These are phyloP conservation scores for Otus sunia DNA, from an alignment of 2,113 vertebrate species.

Conservation along the genomic window DNA sequence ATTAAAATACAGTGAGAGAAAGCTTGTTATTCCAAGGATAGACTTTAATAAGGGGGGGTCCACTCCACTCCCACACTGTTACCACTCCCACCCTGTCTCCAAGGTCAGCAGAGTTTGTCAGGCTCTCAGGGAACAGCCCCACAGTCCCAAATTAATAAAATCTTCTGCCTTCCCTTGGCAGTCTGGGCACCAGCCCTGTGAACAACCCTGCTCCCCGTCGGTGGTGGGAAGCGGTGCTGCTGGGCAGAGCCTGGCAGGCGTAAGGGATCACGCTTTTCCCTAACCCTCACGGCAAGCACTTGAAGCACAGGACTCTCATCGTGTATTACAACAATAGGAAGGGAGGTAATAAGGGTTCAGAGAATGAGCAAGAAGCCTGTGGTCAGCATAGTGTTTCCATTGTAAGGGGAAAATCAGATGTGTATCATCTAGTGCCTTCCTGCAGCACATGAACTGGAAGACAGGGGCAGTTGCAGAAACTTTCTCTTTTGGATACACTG, in stretches of 20 bases:
- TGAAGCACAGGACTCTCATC: accelerated
- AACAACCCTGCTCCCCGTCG: accelerated
- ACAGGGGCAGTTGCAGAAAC: not conserved
- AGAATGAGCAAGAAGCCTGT: no score
- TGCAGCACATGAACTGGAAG: accelerated
- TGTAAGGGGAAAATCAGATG: accelerated
- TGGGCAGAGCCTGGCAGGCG: accelerated
- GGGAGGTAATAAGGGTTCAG: no score
- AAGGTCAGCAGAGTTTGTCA: no score
- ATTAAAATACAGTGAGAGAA: not conserved
- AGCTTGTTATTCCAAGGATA: not conserved
- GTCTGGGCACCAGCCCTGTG: accelerated
- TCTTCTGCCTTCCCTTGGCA: accelerated
- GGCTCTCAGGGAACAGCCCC: not conserved
- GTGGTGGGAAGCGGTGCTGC: accelerated
- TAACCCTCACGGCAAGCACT: not conserved
- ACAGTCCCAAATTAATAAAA: not conserved
- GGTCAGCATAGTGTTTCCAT: not conserved
- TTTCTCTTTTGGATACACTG: not conserved
- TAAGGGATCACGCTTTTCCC: accelerated
- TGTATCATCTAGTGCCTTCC: accelerated
- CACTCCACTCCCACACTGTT: accelerated
- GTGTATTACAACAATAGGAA: not conserved
- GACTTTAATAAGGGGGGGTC: not conserved
- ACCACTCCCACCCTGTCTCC: not conserved